Evolutionary conservation across 2,888 invertebrate species (phyloP), one percentile per base, ranked within the genome.

Genomic region (Dione juno): DNA sequence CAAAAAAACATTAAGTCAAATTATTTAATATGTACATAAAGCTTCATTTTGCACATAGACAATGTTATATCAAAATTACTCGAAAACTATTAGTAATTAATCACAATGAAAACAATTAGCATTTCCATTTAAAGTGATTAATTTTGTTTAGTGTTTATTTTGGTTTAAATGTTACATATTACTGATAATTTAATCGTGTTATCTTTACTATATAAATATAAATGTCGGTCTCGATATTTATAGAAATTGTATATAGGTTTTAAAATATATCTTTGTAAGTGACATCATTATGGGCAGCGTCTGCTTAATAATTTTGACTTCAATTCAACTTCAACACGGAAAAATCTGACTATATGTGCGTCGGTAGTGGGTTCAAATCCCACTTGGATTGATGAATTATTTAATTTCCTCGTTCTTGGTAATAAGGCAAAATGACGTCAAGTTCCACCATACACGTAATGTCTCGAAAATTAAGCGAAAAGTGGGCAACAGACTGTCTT

Each of bases 121-220:
- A 45, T 61, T 45, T 54, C 37, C 59, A 43, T 28, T 43, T 61
- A 28, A 61, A 43, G 21, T 43, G 43, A 14, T 28, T 43, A 61
- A 54, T 61, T 43, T 28, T 61, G 59, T 61, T 45, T 45, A 11
- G 45, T 61, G 45, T 61, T 45, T 61, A 61, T 61, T 35, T 61
- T 61, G 6, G 35, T 61, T 45, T 11, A 61, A 28, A 35, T 37
- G 54, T 16, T 37, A 54, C 57, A 37, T 57, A 37, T 37, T n/a
- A n/a, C n/a, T 37, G 37, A 37, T 28, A 28, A 61, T 61, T 13
- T 59, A 19, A 41, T 59, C 6, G 11, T 13, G 14, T 11, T 41
- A 53, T 53, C 28, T 54, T 54, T 54, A n/a, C 57, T 57, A 16
- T 57, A 57, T 37, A 21, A 57, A n/a, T 45, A 45, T 45, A 8